phyloP scores from a whole-genome alignment of 2,797 vertebrate species.

The Scarus forsteni region DNA sequence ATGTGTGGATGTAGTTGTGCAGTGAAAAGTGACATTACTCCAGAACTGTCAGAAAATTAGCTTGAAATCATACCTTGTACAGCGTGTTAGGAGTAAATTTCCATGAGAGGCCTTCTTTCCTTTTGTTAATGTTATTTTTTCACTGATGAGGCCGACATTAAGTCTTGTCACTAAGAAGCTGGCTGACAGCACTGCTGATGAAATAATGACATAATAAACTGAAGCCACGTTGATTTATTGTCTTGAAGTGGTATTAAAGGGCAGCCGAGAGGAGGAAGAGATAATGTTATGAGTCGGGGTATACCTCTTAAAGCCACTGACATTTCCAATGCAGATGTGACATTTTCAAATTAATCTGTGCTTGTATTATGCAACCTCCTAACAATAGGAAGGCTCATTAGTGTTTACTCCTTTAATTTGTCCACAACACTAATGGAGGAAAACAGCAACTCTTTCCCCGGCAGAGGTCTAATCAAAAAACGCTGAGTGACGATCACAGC shows the following conservation, averaged over 20 bases:
- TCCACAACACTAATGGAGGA: not conserved
- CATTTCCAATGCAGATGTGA: constrained; percentile 59
- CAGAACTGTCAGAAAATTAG: too few species aligned
- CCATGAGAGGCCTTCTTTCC: too few species aligned
- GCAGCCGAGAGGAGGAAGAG: not conserved
- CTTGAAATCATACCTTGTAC: too few species aligned
- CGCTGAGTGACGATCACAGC: constrained; percentile 17
- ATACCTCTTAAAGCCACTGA: constrained; percentile 33
- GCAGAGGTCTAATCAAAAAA: constrained; percentile 20
- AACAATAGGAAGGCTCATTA: constrained; percentile 24
- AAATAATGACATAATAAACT: constrained; percentile 7
- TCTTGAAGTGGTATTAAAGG: not conserved
- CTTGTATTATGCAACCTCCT: constrained; percentile 11
- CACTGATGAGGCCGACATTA: not conserved
- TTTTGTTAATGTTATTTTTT: too few species aligned
- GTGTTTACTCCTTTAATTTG: constrained; percentile 16
- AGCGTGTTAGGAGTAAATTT: not conserved
- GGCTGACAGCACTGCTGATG: not conserved
- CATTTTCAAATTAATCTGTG: constrained; percentile 52
- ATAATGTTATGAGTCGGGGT: not conserved
- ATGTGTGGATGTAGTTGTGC: too few species aligned
- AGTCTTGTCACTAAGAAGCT: not conserved
- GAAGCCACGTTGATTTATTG: not conserved
- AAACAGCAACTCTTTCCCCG: not conserved
- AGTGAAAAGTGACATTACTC: too few species aligned